Evolutionary conservation across 2,113 vertebrate genomes (phyloP).

Genomic region (Etheostoma cragini): DNA sequence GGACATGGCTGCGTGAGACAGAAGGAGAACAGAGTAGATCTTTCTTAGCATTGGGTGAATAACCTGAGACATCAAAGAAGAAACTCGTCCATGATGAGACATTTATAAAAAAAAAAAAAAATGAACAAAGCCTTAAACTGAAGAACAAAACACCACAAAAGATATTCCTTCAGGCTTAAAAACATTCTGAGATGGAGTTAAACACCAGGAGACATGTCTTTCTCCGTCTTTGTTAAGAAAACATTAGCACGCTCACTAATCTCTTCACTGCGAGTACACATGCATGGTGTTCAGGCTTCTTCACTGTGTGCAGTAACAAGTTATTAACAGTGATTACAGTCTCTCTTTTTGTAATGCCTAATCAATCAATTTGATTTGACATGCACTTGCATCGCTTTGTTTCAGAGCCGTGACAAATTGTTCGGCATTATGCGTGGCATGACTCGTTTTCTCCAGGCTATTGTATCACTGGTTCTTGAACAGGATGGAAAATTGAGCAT

Average conservation of each 20-base stretch:
- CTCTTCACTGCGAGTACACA: not conserved
- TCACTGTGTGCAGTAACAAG: not conserved
- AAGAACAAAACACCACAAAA: constrained; percentile 15
- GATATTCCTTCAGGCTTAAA: constrained; percentile 37
- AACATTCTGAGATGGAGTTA: constrained; percentile 15
- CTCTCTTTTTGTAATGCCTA: constrained; percentile 6
- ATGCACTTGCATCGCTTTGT: constrained; percentile 4
- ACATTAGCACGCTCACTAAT: not conserved
- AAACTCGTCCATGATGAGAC: not conserved
- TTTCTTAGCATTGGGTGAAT: not conserved
- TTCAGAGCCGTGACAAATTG: constrained; percentile 33
- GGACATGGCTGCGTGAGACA: constrained; percentile 12
- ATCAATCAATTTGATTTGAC: constrained; percentile 38
- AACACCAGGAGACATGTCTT: not conserved
- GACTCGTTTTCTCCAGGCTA: constrained; percentile 71
- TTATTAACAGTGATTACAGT: constrained; percentile 30
- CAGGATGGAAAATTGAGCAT: constrained; percentile 65
- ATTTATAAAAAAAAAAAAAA: constrained; percentile 10
- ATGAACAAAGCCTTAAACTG: not conserved
- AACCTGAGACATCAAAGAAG: not conserved
- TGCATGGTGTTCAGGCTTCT: not conserved
- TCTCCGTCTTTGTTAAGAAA: not conserved
- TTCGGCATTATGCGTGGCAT: constrained; percentile 58
- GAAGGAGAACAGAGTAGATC: constrained; percentile 1
- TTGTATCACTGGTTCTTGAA: constrained; percentile 34